Percentiles rank a stretch among this genome's conserved stretches.
These are phyloP conservation scores for Tamandua tetradactyla DNA, from an alignment of 2,797 vertebrate genomes.

Conservation along the genomic window DNA sequence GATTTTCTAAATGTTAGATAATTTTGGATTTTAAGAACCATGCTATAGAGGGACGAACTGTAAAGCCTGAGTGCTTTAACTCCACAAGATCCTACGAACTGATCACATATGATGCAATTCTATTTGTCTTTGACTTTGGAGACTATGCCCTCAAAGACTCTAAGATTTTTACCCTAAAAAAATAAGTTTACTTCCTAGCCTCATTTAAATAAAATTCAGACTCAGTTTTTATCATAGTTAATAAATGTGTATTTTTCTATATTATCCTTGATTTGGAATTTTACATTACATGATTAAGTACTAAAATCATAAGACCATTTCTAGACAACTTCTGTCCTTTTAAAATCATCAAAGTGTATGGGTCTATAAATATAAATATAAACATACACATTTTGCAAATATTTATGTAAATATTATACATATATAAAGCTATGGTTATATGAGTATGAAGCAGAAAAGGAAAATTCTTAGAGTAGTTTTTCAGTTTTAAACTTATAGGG, in stretches of 20 bases:
- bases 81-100: background rate
- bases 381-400: too few species aligned
- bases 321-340: slow-evolving; percentile 32
- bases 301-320: slow-evolving; percentile 19
- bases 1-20: slow-evolving; percentile 1
- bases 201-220: slow-evolving; percentile 53
- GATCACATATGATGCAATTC: background rate
- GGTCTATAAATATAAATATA: too few species aligned
- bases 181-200: slow-evolving; percentile 10
- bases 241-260: slow-evolving; percentile 39
- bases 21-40: slow-evolving; percentile 30
- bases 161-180: background rate
- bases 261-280: slow-evolving; percentile 35
- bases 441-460: background rate
- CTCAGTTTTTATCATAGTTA: slow-evolving; percentile 38
- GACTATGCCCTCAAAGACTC: background rate
- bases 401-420: too few species aligned
- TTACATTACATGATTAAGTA: background rate
- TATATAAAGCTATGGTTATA: background rate
- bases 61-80: background rate
- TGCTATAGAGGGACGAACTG: background rate
- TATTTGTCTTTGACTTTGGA: background rate
- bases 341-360: slow-evolving; percentile 15
- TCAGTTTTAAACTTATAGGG: slow-evolving; percentile 26
- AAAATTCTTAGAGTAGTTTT: slow-evolving; percentile 24